These are phyloP conservation scores for Mycteria americana DNA, from an alignment of 2,797 vertebrate genomes.

Conservation along the genomic window DNA sequence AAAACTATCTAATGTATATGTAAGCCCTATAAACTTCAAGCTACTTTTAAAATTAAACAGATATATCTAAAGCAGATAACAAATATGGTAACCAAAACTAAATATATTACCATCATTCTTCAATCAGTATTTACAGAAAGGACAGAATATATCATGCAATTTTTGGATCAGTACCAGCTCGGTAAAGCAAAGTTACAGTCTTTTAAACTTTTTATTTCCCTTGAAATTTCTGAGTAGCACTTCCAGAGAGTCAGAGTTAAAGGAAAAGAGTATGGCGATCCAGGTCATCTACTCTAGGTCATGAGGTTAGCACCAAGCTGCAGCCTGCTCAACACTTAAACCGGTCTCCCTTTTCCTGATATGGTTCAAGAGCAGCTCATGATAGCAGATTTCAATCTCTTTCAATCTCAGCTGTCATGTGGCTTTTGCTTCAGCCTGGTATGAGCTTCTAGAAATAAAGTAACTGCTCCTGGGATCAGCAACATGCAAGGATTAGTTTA, in stretches of 20 bases:
- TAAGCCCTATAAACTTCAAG: background rate
- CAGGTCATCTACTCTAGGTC: background rate
- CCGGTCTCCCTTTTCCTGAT: background rate
- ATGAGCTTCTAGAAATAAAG: background rate
- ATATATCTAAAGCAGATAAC: background rate
- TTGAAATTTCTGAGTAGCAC: background rate
- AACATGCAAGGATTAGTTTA: background rate
- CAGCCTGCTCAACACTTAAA: background rate
- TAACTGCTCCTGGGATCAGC: background rate
- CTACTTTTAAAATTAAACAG: background rate
- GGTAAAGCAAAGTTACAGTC: background rate
- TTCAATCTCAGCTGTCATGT: background rate
- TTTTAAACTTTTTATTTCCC: background rate
- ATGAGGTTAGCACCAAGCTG: background rate
- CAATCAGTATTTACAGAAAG: background rate
- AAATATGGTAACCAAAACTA: background rate
- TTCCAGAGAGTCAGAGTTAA: background rate
- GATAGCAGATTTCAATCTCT: background rate
- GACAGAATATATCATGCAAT: background rate
- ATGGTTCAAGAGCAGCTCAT: background rate
- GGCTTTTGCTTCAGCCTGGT: background rate
- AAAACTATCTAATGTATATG: background rate
- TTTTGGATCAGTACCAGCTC: background rate
- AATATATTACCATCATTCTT: background rate
- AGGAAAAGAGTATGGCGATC: background rate